Evolutionary conservation across 1,140 invertebrate species (phyloP).

Genomic region (Drosophila santomea): DNA sequence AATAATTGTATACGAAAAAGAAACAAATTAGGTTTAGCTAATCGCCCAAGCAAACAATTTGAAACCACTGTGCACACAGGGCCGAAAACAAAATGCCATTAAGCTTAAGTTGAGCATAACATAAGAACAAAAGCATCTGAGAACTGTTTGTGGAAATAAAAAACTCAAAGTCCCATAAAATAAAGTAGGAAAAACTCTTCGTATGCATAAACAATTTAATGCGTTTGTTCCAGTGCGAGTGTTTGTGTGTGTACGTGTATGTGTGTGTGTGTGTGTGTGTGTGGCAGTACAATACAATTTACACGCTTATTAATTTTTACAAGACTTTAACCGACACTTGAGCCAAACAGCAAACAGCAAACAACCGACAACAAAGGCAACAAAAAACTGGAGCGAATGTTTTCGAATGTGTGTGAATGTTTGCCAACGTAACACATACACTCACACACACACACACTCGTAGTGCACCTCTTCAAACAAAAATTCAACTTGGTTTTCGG

Average conservation of each 20-base stretch:
- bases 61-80: conserved; percentile 11
- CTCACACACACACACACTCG: conserved; percentile 24
- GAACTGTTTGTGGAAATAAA: conserved; percentile 43
- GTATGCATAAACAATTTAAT: conserved; percentile 63
- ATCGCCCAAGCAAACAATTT: not conserved
- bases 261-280: conserved; percentile 34
- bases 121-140: conserved; percentile 44
- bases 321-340: conserved; percentile 79
- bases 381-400: conserved; percentile 23
- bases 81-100: conserved; percentile 43
- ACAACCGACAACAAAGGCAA: conserved; percentile 6
- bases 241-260: not conserved
- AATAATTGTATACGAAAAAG: too few species aligned
- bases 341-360: conserved; percentile 46
- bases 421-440: conserved; percentile 42
- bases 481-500: conserved; percentile 59
- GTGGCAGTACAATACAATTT: conserved; percentile 76
- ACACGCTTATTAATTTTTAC: conserved; percentile 82
- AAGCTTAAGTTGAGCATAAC: conserved; percentile 50
- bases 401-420: conserved; percentile 41
- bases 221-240: not conserved
- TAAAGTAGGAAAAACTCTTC: conserved; percentile 60
- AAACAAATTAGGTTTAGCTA: too few species aligned
- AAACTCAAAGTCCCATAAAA: conserved; percentile 45
- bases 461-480: conserved; percentile 65